Evolutionary conservation across 2,888 invertebrate species (phyloP).

Genomic region (Acrocyrtus sp.): DNA sequence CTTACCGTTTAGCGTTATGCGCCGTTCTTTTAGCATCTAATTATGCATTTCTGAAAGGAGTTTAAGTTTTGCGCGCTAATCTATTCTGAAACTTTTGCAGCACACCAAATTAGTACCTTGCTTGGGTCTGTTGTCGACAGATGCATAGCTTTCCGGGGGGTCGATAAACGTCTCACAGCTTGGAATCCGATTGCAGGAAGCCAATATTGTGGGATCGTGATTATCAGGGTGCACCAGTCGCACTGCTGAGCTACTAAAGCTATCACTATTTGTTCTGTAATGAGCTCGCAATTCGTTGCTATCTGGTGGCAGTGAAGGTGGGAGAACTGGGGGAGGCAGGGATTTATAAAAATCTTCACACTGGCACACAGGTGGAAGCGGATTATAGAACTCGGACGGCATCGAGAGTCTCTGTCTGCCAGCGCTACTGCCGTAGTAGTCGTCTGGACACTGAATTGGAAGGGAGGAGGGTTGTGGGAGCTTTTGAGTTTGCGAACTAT

Average conservation of each 20-base stretch:
- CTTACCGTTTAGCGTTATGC: too few species aligned
- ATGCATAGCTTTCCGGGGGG: slow-evolving; percentile 41
- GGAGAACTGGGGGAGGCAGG: slow-evolving; percentile 36
- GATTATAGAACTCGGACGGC: slow-evolving; percentile 63
- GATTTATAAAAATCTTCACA: slow-evolving; percentile 60
- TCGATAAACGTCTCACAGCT: slow-evolving; percentile 33
- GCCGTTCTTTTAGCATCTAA: too few species aligned
- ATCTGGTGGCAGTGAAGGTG: slow-evolving; percentile 12
- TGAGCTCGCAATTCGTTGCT: slow-evolving; percentile 38
- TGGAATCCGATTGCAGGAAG: slow-evolving; percentile 28
- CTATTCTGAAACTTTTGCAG: too few species aligned
- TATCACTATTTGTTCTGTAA: slow-evolving; percentile 37
- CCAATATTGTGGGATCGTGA: slow-evolving; percentile 17
- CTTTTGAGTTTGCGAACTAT: slow-evolving; percentile 28
- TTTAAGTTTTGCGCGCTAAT: too few species aligned
- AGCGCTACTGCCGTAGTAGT: slow-evolving; percentile 9
- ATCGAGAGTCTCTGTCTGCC: slow-evolving; percentile 58
- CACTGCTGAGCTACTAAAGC: slow-evolving; percentile 13
- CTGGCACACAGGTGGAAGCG: slow-evolving; percentile 56
- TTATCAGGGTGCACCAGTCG: slow-evolving; percentile 29
- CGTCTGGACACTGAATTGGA: slow-evolving; percentile 30
- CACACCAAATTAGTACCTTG: too few species aligned
- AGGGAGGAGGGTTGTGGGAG: slow-evolving; percentile 21
- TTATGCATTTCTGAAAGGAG: too few species aligned
- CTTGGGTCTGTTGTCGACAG: slow-evolving; percentile 17